Conservation (phyloP, 2,888 invertebrate species). For the Calliopum simillimum region DNA sequence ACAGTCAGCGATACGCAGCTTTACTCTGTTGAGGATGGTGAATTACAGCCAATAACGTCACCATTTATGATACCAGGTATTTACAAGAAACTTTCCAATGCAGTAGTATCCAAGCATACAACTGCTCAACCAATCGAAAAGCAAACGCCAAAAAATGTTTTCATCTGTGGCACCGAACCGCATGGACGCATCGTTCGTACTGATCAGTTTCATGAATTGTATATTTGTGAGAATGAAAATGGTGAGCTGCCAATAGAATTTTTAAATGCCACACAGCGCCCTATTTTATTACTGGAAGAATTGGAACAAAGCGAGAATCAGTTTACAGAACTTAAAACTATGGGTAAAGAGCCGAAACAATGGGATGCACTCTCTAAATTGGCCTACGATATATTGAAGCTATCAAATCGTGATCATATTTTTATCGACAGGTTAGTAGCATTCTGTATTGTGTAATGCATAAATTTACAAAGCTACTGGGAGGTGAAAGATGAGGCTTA, state of each 20-base stretch:
- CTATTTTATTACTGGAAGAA: neutral
- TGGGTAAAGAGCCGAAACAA: constrained; percentile 32
- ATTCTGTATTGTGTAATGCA: too few species aligned
- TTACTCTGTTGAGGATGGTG: constrained; percentile 51
- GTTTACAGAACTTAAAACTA: neutral
- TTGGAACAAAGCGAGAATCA: constrained; percentile 15
- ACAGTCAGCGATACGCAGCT: constrained; percentile 50
- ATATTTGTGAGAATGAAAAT: constrained; percentile 33
- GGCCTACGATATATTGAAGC: constrained; percentile 59
- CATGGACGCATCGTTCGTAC: constrained; percentile 49
- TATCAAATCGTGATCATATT: constrained; percentile 61
- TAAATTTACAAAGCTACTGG: too few species aligned
- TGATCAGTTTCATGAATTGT: constrained; percentile 43
- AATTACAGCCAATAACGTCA: constrained; percentile 52
- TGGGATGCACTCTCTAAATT: constrained; percentile 58
- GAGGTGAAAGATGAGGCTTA: too few species aligned
- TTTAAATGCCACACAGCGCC: neutral
- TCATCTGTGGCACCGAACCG: constrained; percentile 46
- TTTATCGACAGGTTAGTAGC: constrained; percentile 60
- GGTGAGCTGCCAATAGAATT: neutral
- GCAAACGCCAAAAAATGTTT: constrained; percentile 48
- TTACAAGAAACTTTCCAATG: constrained; percentile 49
- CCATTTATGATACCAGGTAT: constrained; percentile 56
- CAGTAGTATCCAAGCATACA: neutral
- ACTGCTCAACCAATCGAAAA: neutral